phyloP scores from a whole-genome alignment of 2,113 vertebrate species.

The Mastomys natalensis region DNA sequence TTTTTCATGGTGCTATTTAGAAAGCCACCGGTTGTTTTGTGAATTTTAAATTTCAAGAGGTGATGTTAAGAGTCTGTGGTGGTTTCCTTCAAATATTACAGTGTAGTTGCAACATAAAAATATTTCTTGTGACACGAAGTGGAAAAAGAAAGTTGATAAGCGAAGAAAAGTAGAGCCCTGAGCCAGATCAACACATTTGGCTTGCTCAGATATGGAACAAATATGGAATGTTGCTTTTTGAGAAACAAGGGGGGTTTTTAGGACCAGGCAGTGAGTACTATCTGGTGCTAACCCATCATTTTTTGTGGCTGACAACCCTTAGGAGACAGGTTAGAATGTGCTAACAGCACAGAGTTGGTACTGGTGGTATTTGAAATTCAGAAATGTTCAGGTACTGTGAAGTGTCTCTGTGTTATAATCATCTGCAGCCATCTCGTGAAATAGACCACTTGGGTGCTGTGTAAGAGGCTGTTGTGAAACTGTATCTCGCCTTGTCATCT shows the following conservation, averaged over 20 bases:
- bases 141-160: conserved; percentile 26
- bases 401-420: conserved; percentile 3
- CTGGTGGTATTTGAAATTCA: conserved; percentile 43
- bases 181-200: neutral
- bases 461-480: conserved; percentile 69
- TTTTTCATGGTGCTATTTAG: conserved; percentile 32
- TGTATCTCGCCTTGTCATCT: conserved; percentile 70
- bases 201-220: conserved; percentile 30
- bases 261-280: conserved; percentile 70
- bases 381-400: neutral
- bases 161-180: conserved; percentile 36
- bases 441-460: conserved; percentile 22
- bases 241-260: conserved; percentile 71
- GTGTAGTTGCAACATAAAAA: conserved; percentile 50
- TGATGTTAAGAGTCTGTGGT: conserved; percentile 32
- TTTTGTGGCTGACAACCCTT: conserved; percentile 75
- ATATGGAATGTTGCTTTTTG: conserved; percentile 62
- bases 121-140: neutral
- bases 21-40: conserved; percentile 37
- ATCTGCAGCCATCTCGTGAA: conserved; percentile 55
- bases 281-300: conserved; percentile 79
- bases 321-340: neutral
- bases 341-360: conserved; percentile 4
- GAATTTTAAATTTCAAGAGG: conserved; percentile 48
- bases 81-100: conserved; percentile 53